Conservation (phyloP, 2,888 invertebrate species). For the Scaptomyza parva region DNA sequence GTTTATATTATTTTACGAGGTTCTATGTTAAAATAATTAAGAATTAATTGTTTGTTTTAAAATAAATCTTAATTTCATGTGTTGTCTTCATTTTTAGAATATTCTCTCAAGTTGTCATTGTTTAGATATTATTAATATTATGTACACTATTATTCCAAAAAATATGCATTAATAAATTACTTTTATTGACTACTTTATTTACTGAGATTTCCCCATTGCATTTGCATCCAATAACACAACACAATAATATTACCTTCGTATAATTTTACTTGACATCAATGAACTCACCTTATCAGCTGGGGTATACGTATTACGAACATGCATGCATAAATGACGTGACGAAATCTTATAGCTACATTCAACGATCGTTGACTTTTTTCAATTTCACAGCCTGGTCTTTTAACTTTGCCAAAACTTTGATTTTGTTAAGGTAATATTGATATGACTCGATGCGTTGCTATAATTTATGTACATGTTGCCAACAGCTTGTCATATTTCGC, state of each 20-base stretch:
- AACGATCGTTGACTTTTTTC: slow-evolving; percentile 6
- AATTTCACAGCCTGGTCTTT: slow-evolving; percentile 33
- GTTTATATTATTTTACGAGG: neutral
- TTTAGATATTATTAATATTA: neutral
- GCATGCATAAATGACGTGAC: slow-evolving; percentile 21
- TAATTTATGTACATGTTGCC: neutral
- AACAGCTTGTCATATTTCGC: neutral
- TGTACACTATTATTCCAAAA: slow-evolving; percentile 15
- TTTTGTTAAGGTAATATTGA: too few relatives aligned
- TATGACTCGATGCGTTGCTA: neutral
- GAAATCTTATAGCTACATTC: slow-evolving; percentile 19
- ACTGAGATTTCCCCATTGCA: neutral
- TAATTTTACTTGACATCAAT: slow-evolving; percentile 31
- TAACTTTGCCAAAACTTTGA: slow-evolving; percentile 33
- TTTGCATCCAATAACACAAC: neutral
- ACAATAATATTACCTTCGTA: slow-evolving; percentile 1
- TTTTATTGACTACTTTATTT: neutral
- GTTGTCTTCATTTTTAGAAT: neutral
- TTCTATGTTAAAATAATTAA: neutral
- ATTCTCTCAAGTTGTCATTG: slow-evolving; percentile 7
- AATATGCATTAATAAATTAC: neutral
- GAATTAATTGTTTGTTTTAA: neutral
- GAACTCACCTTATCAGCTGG: slow-evolving; percentile 46
- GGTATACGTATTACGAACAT: neutral
- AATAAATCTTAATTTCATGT: neutral